Evolutionary conservation across 2,113 vertebrate genomes (phyloP), one percentile per base, ranked within the genome.

Genomic region (Plestiodon gilberti): DNA sequence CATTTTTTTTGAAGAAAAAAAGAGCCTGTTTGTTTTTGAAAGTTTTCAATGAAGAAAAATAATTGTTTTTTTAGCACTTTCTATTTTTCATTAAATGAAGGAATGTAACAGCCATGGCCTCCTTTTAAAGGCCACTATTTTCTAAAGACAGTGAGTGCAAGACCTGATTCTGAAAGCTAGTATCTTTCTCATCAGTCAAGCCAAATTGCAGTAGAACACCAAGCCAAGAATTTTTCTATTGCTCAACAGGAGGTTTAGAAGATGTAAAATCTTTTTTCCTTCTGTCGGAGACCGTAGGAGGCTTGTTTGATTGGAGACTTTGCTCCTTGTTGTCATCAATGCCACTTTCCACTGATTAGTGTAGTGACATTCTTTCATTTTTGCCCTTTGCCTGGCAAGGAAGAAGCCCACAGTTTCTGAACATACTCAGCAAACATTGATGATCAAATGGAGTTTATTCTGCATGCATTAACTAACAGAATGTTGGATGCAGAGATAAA

Each of bases 381-480:
- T 89, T 91, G 35, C 78, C 35, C 40, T 89, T 88, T 89, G 69
- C 6, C 40, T 86, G 33, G 3, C 18, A 85, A 76, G 57, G 89
- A 89, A 81, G 20, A 88, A 90, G 86, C 78, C 59, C n/a, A 28
- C 28, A 52, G 28, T 77, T 89, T 84, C 61, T 77, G 73, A 87
- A 91, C 90, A 67, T 5, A 23, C 2, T 81, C 80, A 13, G 40
- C 78, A 70, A 87, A 87, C 20, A 28, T 75, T 87, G 33, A 75
- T 85, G 20, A 52, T 43, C 75, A 43, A 57, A 55, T 64, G 20
- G 17, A 70, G 28, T 3, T 86, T 25, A 13, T 61, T 81, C 8
- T n/a, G 40, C 15, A 15, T 22, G 18, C 43, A 22, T 28, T 62
- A 70, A 61, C 2, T 55, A 38, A 7, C 40, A 80, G 82, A 70